Evolutionary conservation across 1,140 invertebrate genomes (phyloP), one percentile per base, ranked within the genome.

Genomic region (Periplaneta americana): DNA sequence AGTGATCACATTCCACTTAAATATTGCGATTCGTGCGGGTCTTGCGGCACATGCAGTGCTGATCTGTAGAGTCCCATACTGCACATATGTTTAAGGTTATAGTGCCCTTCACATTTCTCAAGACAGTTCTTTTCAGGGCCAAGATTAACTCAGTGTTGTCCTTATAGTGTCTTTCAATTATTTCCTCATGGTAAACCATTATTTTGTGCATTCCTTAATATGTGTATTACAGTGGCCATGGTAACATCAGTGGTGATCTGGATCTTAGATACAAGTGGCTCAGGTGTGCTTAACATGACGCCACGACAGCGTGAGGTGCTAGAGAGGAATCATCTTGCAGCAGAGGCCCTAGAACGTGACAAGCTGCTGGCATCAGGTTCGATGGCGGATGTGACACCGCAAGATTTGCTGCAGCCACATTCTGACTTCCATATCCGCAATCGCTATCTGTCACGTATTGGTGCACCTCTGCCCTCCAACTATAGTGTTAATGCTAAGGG

Each of bases 201-300:
- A n/a, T n/a, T n/a, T n/a, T n/a, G n/a, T n/a, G n/a, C n/a, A n/a
- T n/a, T n/a, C n/a, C n/a, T n/a, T n/a, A n/a, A 79, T 82, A 79
- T 80, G 85, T 84, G 86, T 86, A 85, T 90, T 91, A 83, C 84
- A 95, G 95, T 96, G 83, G 92, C 96, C 1, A 86, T 98, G 48
- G 90, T 97, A 78, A 90, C 92, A 18, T 92, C 92, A 15, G 89
- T 95, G 34, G 84, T 94, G 22, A 93, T 98, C 82, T 96, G 94
- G 91, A 91, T 96, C 31, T 87, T 93, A 33, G 96, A 98, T 86
- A 90, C 89, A 36, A 90, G 89, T 34, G 89, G 88, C 15, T 91
- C 91, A 84, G 96, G 96, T 82, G 91, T 93, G 84, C 89, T 98
- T 2, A 97, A 98, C 86, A 93, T 97, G 93, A 93, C 94, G 17